Base-by-base conservation (phyloP, 2,888 invertebrate genomes). In the Ctenicera cuprea region DNA sequence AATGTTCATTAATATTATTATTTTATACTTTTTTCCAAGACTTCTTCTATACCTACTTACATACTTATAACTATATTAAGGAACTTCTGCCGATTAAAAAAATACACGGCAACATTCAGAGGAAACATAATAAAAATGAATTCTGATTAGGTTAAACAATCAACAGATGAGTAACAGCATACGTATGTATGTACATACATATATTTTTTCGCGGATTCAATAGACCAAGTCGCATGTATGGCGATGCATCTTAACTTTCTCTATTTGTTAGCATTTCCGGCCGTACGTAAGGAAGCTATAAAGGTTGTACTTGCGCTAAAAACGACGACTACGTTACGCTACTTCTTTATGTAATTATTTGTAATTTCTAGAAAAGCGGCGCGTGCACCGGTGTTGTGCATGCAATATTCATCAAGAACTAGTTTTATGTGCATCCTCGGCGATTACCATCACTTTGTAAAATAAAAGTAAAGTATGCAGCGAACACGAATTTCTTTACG, bases 341-440 rank as follows among this genome's bases (percentile, higher is more conserved):
- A 26, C 52, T 57, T 22, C 37, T 64, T 71, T 63, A 54, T 33
- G 64, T 64, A 71, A 71, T 71, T 71, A 64, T 54, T 64, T 45
- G 20, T 45, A 71, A 71, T 71, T 71, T 71, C 71, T 64, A 63
- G 52, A 70, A 71, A 71, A 68, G 45, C 57, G 68, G 68, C 67
- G 61, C 67, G 72, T 67, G 72, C 72, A 67, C 52, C 22, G 16
- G 18, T 30, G 26, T 14, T 45, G 12, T 57, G 48, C 71, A 65
- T 62, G 72, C 72, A 65, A 71, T 43, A 64, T 71, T 71, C 64
- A 70, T 70, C 48, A 41, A 18, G 45, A 61, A 62, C 62, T 50
- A 48, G 62, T 69, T 71, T 50, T 37, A 26, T 69, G 61, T 50
- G 62, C 69, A 50, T 69, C 62, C 57, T 30, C 38, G 18, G 11